phyloP scores from a whole-genome alignment of 2,113 vertebrate species.

The Mormoops blainvillei region DNA sequence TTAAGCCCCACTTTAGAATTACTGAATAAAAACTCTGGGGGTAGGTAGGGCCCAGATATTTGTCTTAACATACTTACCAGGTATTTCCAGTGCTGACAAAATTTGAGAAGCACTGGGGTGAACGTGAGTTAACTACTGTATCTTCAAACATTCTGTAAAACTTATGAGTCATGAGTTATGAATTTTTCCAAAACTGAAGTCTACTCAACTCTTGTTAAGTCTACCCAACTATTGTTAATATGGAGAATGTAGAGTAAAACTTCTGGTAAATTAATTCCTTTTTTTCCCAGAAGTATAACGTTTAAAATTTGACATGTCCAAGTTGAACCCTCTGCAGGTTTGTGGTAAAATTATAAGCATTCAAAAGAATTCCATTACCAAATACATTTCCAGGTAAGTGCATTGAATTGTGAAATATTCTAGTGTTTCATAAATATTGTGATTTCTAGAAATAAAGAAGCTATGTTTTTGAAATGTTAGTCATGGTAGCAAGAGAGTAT shows the following conservation, averaged over 20 bases:
- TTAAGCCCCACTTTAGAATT: not conserved
- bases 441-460: not conserved
- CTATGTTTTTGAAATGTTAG: not conserved
- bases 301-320: not conserved
- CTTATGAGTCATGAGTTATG: not conserved
- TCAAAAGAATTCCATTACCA: not conserved
- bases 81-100: not conserved
- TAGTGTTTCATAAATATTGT: not conserved
- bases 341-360: not conserved
- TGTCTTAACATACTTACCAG: not conserved
- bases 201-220: not conserved
- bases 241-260: not conserved
- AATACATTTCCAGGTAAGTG: not conserved
- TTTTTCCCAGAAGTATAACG: not conserved
- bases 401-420: not conserved
- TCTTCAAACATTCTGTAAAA: not conserved
- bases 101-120: not conserved
- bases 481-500: not conserved
- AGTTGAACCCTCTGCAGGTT: not conserved
- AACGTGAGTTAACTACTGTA: not conserved
- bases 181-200: not conserved
- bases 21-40: not conserved
- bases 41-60: not conserved
- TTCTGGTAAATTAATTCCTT: not conserved
- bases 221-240: not conserved